Percentiles rank a stretch among this genome's conserved stretches.
phyloP scores from a whole-genome alignment of 1,140 invertebrate species.

The Heliothis virescens region DNA sequence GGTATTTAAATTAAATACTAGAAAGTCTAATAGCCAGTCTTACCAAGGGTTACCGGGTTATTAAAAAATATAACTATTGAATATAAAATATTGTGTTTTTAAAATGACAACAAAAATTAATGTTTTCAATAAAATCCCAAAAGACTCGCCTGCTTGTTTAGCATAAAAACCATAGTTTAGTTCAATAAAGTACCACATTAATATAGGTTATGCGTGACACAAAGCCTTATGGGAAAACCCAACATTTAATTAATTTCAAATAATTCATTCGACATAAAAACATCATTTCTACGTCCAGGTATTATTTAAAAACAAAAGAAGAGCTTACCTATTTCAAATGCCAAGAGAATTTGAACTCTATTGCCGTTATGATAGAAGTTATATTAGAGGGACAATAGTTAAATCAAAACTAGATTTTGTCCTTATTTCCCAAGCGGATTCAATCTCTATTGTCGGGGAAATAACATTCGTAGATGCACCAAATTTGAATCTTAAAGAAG shows the following conservation, averaged over 20 bases:
- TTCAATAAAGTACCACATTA: neutral
- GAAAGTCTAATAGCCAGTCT: no score
- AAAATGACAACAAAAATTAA: no score
- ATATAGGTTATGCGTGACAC: slow-evolving; percentile 20
- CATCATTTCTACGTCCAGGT: neutral
- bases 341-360: slow-evolving; percentile 1
- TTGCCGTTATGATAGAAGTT: neutral
- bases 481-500: slow-evolving; percentile 4
- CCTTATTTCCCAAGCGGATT: neutral
- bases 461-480: neutral
- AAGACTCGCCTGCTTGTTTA: neutral
- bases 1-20: no score
- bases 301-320: slow-evolving; percentile 7
- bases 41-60: no score
- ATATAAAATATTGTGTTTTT: no score
- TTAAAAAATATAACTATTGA: no score
- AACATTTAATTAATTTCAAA: slow-evolving; percentile 15
- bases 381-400: neutral
- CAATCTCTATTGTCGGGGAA: neutral
- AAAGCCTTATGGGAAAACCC: neutral
- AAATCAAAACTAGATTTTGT: neutral
- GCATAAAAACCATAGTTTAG: neutral
- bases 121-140: no score
- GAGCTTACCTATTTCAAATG: neutral
- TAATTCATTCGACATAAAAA: neutral